These are phyloP conservation scores for Diaprepes abbreviatus DNA, from an alignment of 2,888 invertebrate species.

Conservation along the genomic window DNA sequence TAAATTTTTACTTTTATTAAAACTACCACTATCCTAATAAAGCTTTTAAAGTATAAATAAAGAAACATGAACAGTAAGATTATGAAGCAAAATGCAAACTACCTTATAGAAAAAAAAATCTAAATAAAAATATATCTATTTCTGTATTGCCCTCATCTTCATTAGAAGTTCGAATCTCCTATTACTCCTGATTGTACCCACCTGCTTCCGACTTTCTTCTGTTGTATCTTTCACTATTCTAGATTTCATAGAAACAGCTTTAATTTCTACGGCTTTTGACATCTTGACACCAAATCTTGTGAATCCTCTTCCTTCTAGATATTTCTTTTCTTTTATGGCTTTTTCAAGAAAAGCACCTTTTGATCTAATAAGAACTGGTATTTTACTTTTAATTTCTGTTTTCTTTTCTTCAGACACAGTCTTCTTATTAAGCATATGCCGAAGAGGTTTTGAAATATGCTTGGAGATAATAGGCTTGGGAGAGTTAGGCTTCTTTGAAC, in stretches of 20 bases:
- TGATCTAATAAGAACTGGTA: background rate
- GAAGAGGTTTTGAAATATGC: background rate
- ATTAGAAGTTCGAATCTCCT: conserved; percentile 81
- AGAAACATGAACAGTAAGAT: too few species aligned
- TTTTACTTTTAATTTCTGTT: conserved; percentile 14
- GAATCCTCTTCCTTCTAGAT: conserved; percentile 34
- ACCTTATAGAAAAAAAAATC: too few species aligned
- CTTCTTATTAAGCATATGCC: background rate
- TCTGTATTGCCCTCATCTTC: conserved; percentile 68
- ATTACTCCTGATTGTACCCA: conserved; percentile 80
- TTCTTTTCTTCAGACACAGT: background rate
- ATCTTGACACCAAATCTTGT: conserved; percentile 56
- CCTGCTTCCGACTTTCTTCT: conserved; percentile 63
- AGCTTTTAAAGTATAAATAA: too few species aligned
- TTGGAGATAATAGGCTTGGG: background rate
- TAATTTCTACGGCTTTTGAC: conserved; percentile 22
- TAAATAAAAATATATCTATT: too few species aligned
- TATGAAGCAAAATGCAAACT: too few species aligned
- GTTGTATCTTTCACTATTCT: conserved; percentile 49
- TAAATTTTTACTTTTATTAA: too few species aligned
- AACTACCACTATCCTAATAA: too few species aligned
- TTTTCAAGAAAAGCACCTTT: background rate
- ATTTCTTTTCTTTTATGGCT: background rate
- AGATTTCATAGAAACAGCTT: conserved; percentile 55
- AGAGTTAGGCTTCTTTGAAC: too few species aligned